Conservation (phyloP, 2,888 invertebrate species). For the Furcula furcula region DNA sequence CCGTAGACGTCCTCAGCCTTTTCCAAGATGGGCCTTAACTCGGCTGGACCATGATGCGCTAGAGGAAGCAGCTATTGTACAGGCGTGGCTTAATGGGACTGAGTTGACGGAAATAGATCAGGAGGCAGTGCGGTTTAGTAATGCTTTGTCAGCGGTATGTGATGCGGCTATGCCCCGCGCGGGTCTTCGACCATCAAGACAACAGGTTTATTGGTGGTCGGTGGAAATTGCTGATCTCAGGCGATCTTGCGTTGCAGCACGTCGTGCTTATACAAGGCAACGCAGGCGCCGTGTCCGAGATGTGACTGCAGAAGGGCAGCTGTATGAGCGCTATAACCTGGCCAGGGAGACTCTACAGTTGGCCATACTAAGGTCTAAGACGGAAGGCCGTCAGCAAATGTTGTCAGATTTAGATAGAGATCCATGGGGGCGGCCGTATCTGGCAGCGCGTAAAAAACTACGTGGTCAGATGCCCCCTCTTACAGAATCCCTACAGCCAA, state of each 20-base stretch:
- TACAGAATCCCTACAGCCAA: too few relatives aligned
- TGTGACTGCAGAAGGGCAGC: neutral
- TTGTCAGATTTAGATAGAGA: too few relatives aligned
- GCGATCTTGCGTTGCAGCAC: neutral
- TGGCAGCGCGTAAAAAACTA: too few relatives aligned
- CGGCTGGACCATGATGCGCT: conserved; percentile 5
- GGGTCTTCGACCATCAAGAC: neutral
- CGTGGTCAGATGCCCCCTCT: too few relatives aligned
- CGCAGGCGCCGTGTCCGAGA: neutral
- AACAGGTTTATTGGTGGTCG: too few relatives aligned
- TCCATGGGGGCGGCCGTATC: too few relatives aligned
- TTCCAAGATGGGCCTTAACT: conserved; percentile 12
- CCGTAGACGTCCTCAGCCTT: neutral
- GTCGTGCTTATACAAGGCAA: neutral
- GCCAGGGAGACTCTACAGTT: neutral
- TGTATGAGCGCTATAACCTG: neutral
- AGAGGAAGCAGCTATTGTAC: conserved; percentile 12
- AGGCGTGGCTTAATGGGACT: conserved; percentile 4
- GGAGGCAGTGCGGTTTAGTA: neutral
- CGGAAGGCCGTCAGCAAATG: neutral
- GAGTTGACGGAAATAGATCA: neutral
- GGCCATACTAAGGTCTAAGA: neutral
- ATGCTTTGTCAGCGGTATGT: neutral
- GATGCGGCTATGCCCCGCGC: neutral
- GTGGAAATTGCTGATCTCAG: neutral